Percentiles rank a stretch among this genome's conserved stretches.
Evolutionary conservation across 2,113 vertebrate genomes (phyloP).

Genomic region (Pungitius pungitius): DNA sequence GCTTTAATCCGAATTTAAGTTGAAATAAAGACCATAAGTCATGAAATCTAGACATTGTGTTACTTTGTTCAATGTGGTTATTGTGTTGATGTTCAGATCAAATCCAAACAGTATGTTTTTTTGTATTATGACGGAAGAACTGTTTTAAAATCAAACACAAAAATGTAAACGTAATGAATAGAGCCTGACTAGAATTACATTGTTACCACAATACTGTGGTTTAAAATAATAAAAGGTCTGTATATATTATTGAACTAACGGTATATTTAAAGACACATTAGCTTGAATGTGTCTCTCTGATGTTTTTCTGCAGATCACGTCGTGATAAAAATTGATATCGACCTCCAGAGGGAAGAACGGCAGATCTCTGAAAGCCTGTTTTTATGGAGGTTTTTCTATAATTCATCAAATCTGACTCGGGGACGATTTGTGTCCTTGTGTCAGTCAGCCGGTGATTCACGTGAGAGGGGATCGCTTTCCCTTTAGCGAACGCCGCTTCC

Average conservation of each 20-base stretch:
- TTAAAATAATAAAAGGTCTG: background rate
- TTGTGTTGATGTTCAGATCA: background rate
- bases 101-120: background rate
- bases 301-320: background rate
- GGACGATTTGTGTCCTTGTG: background rate
- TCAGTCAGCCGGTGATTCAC: background rate
- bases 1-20: too few relatives aligned
- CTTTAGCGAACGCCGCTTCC: background rate
- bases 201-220: background rate
- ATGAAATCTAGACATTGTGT: background rate
- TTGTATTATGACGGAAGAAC: background rate
- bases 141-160: background rate
- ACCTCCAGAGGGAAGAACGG: background rate
- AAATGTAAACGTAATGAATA: background rate
- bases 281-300: background rate
- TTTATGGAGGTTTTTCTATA: background rate
- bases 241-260: background rate
- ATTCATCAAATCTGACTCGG: background rate
- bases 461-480: background rate
- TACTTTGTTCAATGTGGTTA: background rate
- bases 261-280: conserved; percentile 7
- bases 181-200: background rate
- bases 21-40: background rate
- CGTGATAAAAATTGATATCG: background rate
- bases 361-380: background rate